Base-by-base conservation (phyloP, 2,888 invertebrate genomes). In the Volucella inanis region DNA sequence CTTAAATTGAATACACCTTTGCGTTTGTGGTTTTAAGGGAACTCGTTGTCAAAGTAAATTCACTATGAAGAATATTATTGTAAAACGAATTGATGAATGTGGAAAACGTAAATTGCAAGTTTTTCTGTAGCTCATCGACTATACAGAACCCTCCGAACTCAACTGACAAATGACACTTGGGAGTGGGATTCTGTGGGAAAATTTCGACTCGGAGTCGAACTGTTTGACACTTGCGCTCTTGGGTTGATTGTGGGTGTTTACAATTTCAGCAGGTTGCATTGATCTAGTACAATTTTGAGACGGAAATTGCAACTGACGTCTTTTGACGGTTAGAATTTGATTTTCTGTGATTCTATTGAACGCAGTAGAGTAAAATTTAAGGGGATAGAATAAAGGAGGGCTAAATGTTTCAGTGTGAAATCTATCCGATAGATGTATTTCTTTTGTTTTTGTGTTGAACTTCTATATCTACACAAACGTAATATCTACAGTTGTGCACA, bases 161-260 rank as follows among this genome's bases (percentile, higher is more conserved):
- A 78, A 83, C 82, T 83, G 78, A 83, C 72, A 83, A 61, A 11
- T 76, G 70, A 62, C 62, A 70, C 62, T 68, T 70, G 55, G 11
- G 41, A 18, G 31, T 31, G 31, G 31, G 31, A 31, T 1, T 31
- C 22, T 75, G 43, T 18, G 54, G 57, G 57, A 71, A 71, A 64
- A 52, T 79, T 74, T 39, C 41, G 52, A 41, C 9, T 39, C 41
- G 18, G 59, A 61, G 59, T 41, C 50, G 38, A 49, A 61, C 2
- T 38, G 38, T 82, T 82, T 39, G 64, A 43, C 39, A 55, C n/a
- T 55, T 54, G 47, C 43, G 64, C 18, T 77, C 71, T 64, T 15
- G 54, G 6, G 31, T 50, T 31, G 55, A 54, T 50, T 47, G 15
- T 74, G 45, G 11, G 10, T 18, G 14, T 43, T 45, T 38, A 8